These are phyloP conservation scores for Orthonyx spaldingii DNA, from an alignment of 2,113 vertebrate species.

Conservation along the genomic window DNA sequence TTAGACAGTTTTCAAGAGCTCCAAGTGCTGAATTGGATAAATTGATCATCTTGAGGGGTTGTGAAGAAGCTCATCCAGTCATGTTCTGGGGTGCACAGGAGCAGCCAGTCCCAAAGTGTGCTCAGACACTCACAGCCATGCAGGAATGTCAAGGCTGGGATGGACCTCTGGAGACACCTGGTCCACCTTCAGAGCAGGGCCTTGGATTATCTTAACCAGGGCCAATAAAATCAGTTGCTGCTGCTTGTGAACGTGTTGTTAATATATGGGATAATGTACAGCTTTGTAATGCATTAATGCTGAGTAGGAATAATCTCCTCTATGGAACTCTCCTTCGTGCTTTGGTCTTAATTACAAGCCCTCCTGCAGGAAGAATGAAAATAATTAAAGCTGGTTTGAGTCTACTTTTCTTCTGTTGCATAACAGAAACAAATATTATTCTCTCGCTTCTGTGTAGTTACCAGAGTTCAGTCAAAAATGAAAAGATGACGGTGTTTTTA, in stretches of 20 bases:
- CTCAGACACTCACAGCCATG: neutral
- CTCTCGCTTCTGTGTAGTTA: neutral
- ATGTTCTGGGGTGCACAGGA: neutral
- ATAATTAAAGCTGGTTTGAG: constrained; percentile 23
- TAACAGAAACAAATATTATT: neutral
- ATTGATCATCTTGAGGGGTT: neutral
- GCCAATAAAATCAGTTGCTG: neutral
- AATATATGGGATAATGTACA: neutral
- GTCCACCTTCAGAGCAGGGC: neutral
- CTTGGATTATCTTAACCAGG: neutral
- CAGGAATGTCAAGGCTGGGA: neutral
- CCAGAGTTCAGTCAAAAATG: constrained; percentile 13
- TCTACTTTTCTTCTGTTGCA: constrained; percentile 17
- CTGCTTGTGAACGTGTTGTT: neutral
- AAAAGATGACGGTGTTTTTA: neutral
- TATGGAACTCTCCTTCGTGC: neutral
- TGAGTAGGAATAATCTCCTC: neutral
- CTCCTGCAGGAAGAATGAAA: neutral
- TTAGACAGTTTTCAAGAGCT: neutral
- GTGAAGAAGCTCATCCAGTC: neutral
- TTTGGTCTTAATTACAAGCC: constrained; percentile 11
- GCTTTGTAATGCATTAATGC: neutral
- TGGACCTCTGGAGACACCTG: neutral
- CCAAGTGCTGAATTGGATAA: neutral
- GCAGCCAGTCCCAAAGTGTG: neutral